Evolutionary conservation across 2,888 invertebrate species (phyloP).

Genomic region (Metalampra italica): DNA sequence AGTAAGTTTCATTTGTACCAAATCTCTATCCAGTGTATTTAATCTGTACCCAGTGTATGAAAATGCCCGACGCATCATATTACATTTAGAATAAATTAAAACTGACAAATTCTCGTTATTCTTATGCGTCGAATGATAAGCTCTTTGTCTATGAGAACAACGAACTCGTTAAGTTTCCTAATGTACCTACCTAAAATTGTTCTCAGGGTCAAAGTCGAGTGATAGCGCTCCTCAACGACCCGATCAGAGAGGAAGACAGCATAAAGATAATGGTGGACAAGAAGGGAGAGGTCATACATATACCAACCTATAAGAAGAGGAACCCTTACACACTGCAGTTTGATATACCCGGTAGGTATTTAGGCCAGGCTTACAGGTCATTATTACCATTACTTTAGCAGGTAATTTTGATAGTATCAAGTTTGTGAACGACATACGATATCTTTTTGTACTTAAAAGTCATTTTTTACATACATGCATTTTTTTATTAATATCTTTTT

Average conservation of each 20-base stretch:
- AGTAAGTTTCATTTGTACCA: conserved; percentile 66
- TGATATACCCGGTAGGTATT: conserved; percentile 82
- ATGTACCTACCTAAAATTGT: conserved; percentile 20
- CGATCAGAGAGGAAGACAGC: conserved; percentile 86
- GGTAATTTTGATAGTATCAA: too few relatives aligned
- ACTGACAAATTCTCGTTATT: too few relatives aligned
- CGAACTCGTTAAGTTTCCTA: conserved; percentile 4
- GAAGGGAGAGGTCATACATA: conserved; percentile 87
- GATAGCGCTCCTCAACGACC: conserved; percentile 87
- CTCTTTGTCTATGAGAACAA: background rate
- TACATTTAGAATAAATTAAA: too few relatives aligned
- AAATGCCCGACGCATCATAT: too few relatives aligned
- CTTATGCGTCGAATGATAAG: background rate
- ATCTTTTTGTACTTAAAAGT: too few relatives aligned
- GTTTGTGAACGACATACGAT: too few relatives aligned
- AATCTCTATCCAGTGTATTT: too few relatives aligned
- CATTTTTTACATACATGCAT: background rate
- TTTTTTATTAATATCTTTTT: too few relatives aligned
- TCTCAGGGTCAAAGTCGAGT: conserved; percentile 89
- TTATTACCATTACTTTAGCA: too few relatives aligned
- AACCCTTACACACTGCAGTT: conserved; percentile 93
- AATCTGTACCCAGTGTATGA: too few relatives aligned
- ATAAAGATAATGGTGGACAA: conserved; percentile 89
- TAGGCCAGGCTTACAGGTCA: background rate
- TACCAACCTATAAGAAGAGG: conserved; percentile 85